Conservation (phyloP, 2,888 invertebrate species). For the Temnothorax rugatulus region DNA sequence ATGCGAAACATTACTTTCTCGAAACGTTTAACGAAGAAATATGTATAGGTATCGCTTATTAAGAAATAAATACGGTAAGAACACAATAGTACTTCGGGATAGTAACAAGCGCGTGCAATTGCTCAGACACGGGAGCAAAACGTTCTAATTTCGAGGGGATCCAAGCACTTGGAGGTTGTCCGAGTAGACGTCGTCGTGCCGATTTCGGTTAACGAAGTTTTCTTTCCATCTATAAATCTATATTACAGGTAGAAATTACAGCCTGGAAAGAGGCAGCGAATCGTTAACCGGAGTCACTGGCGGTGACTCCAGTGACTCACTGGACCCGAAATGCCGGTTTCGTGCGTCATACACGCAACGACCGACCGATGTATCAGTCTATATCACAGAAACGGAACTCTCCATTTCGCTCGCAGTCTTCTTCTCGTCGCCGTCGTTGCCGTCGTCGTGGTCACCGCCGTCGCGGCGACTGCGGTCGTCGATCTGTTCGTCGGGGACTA, state of each 20-base stretch:
- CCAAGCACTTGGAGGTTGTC: neutral
- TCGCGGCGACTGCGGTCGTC: constrained; percentile 72
- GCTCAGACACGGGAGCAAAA: constrained; percentile 7
- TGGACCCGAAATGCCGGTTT: neutral
- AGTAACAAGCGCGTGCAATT: constrained; percentile 27
- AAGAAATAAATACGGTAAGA: constrained; percentile 49
- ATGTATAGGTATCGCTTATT: constrained; percentile 9
- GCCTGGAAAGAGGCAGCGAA: neutral
- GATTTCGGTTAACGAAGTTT: neutral
- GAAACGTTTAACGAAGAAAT: constrained; percentile 19
- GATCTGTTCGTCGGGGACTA: constrained; percentile 77
- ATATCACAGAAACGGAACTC: constrained; percentile 85
- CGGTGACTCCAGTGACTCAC: neutral
- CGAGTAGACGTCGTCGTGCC: neutral
- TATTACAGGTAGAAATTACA: constrained; percentile 26
- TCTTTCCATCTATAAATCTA: neutral
- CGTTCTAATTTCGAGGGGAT: neutral
- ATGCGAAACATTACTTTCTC: constrained; percentile 26
- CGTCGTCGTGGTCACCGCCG: neutral
- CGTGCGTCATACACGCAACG: neutral
- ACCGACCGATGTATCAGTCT: constrained; percentile 69
- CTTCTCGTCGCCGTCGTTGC: constrained; percentile 76
- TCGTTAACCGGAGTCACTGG: neutral
- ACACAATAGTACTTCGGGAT: constrained; percentile 22
- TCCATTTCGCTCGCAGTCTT: constrained; percentile 85